Conservation (phyloP, 2,113 vertebrate genomes). For the Nothoprocta pentlandii region DNA sequence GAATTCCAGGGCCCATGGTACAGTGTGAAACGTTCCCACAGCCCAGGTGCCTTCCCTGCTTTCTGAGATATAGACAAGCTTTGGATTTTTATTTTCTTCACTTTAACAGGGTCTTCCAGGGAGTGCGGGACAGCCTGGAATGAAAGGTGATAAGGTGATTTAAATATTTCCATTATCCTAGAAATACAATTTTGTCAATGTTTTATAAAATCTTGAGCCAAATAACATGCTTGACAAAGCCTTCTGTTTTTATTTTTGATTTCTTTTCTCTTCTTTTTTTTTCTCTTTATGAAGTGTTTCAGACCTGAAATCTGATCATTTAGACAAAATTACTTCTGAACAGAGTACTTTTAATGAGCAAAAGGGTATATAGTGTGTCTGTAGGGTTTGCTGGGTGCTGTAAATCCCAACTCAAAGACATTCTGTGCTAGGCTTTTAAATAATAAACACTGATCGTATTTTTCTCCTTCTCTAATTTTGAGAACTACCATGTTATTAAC, state of each 20-base stretch:
- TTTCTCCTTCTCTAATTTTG: background rate
- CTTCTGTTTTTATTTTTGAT: background rate
- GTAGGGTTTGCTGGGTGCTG: background rate
- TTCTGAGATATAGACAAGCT: background rate
- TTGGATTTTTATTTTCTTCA: background rate
- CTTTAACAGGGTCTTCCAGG: constrained; percentile 89
- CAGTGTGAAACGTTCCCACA: background rate
- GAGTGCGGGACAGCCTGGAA: constrained; percentile 91
- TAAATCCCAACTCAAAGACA: background rate
- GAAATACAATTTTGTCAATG: constrained; percentile 43
- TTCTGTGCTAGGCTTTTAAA: background rate
- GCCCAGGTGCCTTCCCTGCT: background rate
- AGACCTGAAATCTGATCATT: background rate
- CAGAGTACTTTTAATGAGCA: background rate
- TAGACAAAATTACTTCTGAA: background rate
- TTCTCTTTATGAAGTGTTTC: background rate
- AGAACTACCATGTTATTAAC: background rate
- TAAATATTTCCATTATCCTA: constrained; percentile 95
- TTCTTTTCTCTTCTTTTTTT: background rate
- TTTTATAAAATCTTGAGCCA: background rate
- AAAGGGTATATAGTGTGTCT: background rate
- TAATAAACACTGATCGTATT: background rate
- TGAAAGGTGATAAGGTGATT: constrained; percentile 99
- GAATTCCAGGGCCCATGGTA: constrained; percentile 92
- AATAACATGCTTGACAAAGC: background rate